Base-by-base conservation (phyloP, 2,113 vertebrate genomes). In the Ceyx margarethae region DNA sequence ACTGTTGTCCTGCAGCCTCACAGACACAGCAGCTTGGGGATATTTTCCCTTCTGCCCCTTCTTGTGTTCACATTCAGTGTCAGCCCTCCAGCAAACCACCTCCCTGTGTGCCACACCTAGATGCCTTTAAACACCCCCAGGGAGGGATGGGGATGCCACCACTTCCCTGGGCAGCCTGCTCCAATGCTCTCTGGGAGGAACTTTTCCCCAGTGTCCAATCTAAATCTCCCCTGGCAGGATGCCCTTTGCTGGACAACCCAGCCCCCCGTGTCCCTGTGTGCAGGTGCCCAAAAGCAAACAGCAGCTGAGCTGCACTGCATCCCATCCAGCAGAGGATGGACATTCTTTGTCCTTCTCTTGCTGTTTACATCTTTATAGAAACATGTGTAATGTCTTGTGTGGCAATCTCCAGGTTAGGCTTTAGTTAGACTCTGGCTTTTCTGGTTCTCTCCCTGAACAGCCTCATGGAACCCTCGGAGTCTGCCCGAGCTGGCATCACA, bases 41-140 rank as follows among this genome's bases (percentile, higher is more conserved):
- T 37, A 57, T 75, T 93, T 92, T 74, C 9, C 51, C 8, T 54
- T 15, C 19, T 1, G 0, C 68, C 14, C 4, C 9, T 42, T 72
- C 12, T 1, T 57, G 1, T 46, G 40, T 85, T 85, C 76, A 61
- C 3, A 48, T 0, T 2, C 10, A 2, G 1, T 50, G 23, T 72
- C 54, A 76, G n/a, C n/a, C 20, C 33, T 87, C 10, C 18, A 72
- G 37, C 37, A 54, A 54, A 31, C 53, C 28, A 54, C 6, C 28
- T 54, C 53, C 53, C 16, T 54, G 29, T 18, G 28, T 18, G 16
- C 53, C 53, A 54, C 53, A 31, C 29, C 53, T 54, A 54, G 28
- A 17, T 9, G 15, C 16, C 53, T 29, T 54, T 54, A 54, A 54
- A 31, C 29, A 54, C 9, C 53, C 29, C 53, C 28, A 54, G 53